Conservation (phyloP, 2,113 vertebrate genomes). For the Mus musculus region DNA sequence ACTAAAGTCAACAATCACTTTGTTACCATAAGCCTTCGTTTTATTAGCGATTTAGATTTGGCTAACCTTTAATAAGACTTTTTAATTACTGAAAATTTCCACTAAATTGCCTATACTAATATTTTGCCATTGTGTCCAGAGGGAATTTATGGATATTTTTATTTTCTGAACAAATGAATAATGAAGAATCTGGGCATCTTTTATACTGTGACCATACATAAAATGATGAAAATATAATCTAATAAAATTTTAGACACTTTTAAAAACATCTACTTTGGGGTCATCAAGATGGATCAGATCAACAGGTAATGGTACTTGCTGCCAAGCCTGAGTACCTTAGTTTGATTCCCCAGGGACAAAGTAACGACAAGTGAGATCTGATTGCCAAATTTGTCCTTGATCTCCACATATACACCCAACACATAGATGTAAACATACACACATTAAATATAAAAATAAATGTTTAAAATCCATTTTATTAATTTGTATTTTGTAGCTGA, state of each 20-base stretch:
- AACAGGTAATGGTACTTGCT: neutral
- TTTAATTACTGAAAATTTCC: neutral
- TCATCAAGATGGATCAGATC: neutral
- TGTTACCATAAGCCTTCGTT: neutral
- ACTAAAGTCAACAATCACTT: neutral
- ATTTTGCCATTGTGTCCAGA: neutral
- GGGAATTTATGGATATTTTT: neutral
- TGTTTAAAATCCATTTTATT: neutral
- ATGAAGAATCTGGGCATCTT: neutral
- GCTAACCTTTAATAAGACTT: neutral
- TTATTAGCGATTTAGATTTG: neutral
- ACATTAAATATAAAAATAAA: neutral
- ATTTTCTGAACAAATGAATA: neutral
- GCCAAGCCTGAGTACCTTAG: neutral
- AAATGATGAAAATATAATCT: neutral
- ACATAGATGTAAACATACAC: neutral
- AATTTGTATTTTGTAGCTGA: neutral
- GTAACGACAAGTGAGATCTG: neutral
- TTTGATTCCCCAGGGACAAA: neutral
- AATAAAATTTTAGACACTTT: neutral
- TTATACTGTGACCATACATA: neutral
- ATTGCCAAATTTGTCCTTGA: neutral
- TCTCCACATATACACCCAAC: neutral
- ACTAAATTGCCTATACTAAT: neutral
- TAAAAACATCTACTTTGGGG: neutral